Evolutionary conservation across 2,797 vertebrate species (phyloP), one percentile per base, ranked within the genome.

Genomic region (Enteromius fasciolatus): DNA sequence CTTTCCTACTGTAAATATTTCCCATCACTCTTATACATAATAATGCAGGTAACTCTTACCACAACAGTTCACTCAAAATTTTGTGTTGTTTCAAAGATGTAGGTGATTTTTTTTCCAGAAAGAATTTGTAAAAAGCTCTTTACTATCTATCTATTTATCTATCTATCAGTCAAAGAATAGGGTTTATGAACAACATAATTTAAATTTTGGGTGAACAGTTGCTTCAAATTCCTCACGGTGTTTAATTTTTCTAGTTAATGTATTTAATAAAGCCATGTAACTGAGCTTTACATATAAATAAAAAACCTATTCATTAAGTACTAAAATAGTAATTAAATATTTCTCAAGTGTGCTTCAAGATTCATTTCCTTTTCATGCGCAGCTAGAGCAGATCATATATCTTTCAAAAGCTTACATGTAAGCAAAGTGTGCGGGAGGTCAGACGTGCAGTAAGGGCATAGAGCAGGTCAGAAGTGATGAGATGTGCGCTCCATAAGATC

Each of bases 321-420:
- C 78, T 23, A 14, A 48, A 48, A 15, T 8, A 28, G 52, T 75
- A 39, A 70, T 59, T 4, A 15, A 48, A 61, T 61, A 80, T 48
- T 80, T 70, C 52, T 80, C 36, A 52, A 82, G 72, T 67, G 59
- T 39, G 31, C 41, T 36, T 81, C 44, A 64, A 48, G 31, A 66
- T 36, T 14, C 50, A 23, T 81, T 63, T 48, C 14, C 50, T 23
- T 36, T 69, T 69, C 81, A 61, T 52, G 61, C 18, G 6, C 50
- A 23, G 59, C 59, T 2, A 63, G 52, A 23, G 17, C 10, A 36
- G 20, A 57, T 33, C 73, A 76, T 77, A 67, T 64, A 84, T 78
- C 78, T 81, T 86, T 84, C 75, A 78, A 68, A 31, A 61, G 68
- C 59, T 78, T 69, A 61, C 46, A 78, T 57, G 67, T 74, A 77